These are phyloP conservation scores for Stegostoma tigrinum DNA, from an alignment of 2,113 vertebrate genomes.

Conservation along the genomic window DNA sequence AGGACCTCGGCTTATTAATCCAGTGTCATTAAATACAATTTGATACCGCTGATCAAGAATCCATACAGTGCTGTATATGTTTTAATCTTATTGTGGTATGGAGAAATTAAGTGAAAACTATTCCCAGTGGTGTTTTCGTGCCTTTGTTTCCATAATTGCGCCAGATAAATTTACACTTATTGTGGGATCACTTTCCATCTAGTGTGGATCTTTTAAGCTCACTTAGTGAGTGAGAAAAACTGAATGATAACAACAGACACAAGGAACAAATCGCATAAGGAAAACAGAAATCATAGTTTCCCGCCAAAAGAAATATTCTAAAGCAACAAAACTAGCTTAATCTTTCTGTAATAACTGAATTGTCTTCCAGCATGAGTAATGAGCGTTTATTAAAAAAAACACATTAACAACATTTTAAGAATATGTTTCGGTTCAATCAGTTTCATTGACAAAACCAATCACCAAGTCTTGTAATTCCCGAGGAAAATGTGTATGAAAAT, in stretches of 20 bases:
- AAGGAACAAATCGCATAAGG: not conserved
- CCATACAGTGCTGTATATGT: not conserved
- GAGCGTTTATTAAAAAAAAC: too few species aligned
- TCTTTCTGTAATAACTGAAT: not conserved
- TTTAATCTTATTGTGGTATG: not conserved
- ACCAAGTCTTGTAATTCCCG: not conserved
- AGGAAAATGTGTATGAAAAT: not conserved
- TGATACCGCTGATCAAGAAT: not conserved
- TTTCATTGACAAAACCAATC: not conserved
- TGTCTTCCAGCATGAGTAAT: not conserved
- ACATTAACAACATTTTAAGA: not conserved
- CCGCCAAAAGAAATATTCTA: not conserved
- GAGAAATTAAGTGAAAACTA: not conserved
- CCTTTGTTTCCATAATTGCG: not conserved
- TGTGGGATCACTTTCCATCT: not conserved
- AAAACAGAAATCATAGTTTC: not conserved
- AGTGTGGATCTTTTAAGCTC: not conserved
- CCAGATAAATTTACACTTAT: not conserved
- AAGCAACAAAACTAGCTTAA: not conserved
- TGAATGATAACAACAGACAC: not conserved
- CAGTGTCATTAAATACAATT: not conserved
- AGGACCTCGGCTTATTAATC: not conserved
- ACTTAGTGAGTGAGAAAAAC: not conserved
- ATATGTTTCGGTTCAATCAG: not conserved
- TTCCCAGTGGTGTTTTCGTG: not conserved